phyloP scores from a whole-genome alignment of 2,113 vertebrate genomes.

The Perca fluviatilis region DNA sequence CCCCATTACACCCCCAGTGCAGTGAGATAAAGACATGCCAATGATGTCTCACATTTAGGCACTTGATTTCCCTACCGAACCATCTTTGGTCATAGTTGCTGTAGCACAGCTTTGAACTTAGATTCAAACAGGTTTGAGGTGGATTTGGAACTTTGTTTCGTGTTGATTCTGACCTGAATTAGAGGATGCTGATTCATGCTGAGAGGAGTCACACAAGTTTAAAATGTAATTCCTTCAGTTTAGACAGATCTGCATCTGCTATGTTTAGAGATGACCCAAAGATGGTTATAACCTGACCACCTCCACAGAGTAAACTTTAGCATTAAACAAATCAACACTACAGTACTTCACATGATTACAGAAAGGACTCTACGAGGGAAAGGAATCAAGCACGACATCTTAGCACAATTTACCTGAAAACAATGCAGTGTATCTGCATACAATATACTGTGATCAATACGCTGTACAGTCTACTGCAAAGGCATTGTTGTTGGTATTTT shows the following conservation, averaged over 20 bases:
- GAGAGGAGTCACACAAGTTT: slow-evolving; percentile 24
- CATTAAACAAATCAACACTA: slow-evolving; percentile 72
- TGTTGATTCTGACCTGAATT: slow-evolving; percentile 39
- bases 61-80: slow-evolving; percentile 81
- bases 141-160: slow-evolving; percentile 39
- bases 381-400: slow-evolving; percentile 74
- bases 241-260: slow-evolving; percentile 40
- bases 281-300: slow-evolving; percentile 74
- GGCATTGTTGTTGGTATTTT: slow-evolving; percentile 74
- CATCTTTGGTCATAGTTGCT: slow-evolving; percentile 82
- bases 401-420: slow-evolving; percentile 78
- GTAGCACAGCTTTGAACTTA: slow-evolving; percentile 54
- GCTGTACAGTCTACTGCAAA: slow-evolving; percentile 78
- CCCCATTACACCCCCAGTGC: slow-evolving; percentile 74
- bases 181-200: slow-evolving; percentile 23
- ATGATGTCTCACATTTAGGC: slow-evolving; percentile 82
- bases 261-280: slow-evolving; percentile 69
- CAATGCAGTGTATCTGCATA: slow-evolving; percentile 72
- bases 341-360: slow-evolving; percentile 74
- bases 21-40: slow-evolving; percentile 79
- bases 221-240: slow-evolving; percentile 29
- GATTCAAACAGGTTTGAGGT: slow-evolving; percentile 58
- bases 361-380: slow-evolving; percentile 76
- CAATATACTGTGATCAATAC: slow-evolving; percentile 73
- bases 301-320: slow-evolving; percentile 70